phyloP scores from a whole-genome alignment of 2,797 vertebrate genomes.

The Neosilurus mollespiculum region DNA sequence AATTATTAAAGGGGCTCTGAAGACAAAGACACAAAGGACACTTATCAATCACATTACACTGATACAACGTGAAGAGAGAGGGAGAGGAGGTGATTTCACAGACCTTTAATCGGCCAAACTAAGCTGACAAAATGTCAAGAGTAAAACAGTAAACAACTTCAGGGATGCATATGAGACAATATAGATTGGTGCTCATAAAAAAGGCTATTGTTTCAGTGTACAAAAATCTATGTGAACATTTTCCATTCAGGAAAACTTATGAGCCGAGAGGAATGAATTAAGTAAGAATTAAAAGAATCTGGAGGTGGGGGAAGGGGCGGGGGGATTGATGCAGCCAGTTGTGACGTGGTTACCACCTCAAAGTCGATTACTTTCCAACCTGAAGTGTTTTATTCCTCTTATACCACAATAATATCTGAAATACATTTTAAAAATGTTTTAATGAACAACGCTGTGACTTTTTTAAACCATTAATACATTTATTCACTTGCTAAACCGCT shows the following conservation, averaged over 20 bases:
- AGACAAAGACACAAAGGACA: conserved; percentile 33
- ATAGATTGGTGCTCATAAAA: background rate
- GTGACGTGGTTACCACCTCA: background rate
- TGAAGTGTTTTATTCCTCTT: background rate
- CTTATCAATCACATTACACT: conserved; percentile 32
- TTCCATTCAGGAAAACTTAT: background rate
- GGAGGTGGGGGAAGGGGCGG: too few species aligned
- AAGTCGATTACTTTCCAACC: background rate
- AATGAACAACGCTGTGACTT: background rate
- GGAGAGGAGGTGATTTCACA: background rate
- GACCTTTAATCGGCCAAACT: background rate
- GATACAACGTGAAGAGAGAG: conserved; percentile 24
- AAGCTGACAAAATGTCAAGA: background rate
- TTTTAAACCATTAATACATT: too few species aligned
- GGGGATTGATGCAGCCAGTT: too few species aligned
- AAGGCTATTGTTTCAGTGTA: background rate
- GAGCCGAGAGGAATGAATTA: background rate
- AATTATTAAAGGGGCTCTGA: conserved; percentile 45
- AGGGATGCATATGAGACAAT: background rate
- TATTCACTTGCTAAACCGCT: too few species aligned
- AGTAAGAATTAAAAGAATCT: background rate
- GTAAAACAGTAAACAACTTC: background rate
- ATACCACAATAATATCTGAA: background rate
- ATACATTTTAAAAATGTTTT: background rate
- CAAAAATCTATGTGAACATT: background rate